Evolutionary conservation across 2,797 vertebrate genomes (phyloP), one percentile per base, ranked within the genome.

Genomic region (Odontamblyopus rebecca): DNA sequence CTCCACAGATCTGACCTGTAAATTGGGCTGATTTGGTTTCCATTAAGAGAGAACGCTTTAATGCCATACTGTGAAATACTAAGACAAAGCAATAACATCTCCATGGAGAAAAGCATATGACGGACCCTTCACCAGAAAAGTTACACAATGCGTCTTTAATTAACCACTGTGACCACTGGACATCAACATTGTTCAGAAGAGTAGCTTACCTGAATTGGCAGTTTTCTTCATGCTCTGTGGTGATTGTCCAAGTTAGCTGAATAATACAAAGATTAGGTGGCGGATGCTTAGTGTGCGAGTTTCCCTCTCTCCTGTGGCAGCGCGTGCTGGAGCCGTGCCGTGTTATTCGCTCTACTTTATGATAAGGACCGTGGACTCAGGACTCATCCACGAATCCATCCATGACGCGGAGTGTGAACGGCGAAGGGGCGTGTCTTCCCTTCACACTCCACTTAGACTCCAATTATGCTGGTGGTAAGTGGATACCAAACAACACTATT

Each of bases 181-280:
- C 5, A 61, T 30, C 15, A 32, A 18, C 30, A 30, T 30, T 29
- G 13, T 35, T 32, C 16, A 50, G 53, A 0, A 27, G 26, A 29
- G 29, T n/a, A 38, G 1, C 69, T 59, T 87, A 92, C 91, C 90
- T 74, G 90, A 32, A 68, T 89, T 90, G 1, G 84, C 65, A 71
- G 82, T 90, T 76, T 90, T 92, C 85, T 89, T 92, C 91, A 92
- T 92, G 71, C 70, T 88, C 71, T 48, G 75, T 66, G 23, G 15
- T 38, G 71, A 23, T 68, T 73, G 11, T 72, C 30, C 54, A n/a
- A 74, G 32, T 41, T 63, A 5, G 18, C 3, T 4, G 54, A 7
- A 57, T 4, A 26, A 26, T n/a, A 15, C 11, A 15, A 15, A 15
- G 12, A 6, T 12, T 0, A 23, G n/a, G 3, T 9, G 54, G 23